phyloP scores from a whole-genome alignment of 2,888 invertebrate genomes.

The Omphaloscelis lunosa region DNA sequence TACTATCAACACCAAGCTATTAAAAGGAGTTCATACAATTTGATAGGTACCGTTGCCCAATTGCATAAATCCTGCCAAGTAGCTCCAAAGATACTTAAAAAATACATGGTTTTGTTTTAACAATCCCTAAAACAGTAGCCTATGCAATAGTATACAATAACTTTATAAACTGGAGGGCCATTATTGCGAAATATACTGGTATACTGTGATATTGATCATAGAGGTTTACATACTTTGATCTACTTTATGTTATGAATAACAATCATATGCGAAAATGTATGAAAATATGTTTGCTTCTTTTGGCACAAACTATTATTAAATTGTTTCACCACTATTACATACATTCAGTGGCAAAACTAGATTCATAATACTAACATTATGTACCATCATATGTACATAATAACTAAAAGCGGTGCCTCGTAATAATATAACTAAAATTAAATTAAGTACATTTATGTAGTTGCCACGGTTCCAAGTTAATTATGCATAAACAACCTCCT shows the following conservation, averaged over 20 bases:
- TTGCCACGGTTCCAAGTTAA: constrained; percentile 49
- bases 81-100: constrained; percentile 21
- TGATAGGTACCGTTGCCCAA: constrained; percentile 8
- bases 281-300: constrained; percentile 63
- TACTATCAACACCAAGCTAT: constrained; percentile 27
- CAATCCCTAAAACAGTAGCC: constrained; percentile 13
- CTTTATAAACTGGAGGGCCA: constrained; percentile 52
- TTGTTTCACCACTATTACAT: constrained; percentile 31
- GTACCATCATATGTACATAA: constrained; percentile 31
- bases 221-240: constrained; percentile 35
- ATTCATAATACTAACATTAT: constrained; percentile 46
- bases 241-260: constrained; percentile 39
- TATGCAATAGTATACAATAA: constrained; percentile 40
- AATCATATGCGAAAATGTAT: constrained; percentile 51
- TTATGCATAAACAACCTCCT: constrained; percentile 50
- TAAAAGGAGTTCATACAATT: constrained; percentile 20
- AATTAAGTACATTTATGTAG: constrained; percentile 65
- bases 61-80: constrained; percentile 20
- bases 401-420: constrained; percentile 52
- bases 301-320: constrained; percentile 65
- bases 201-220: constrained; percentile 24
- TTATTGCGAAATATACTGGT: constrained; percentile 21
- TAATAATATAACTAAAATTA: constrained; percentile 42
- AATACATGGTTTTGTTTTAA: constrained; percentile 19
- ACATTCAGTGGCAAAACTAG: constrained; percentile 32